Evolutionary conservation across 2,888 invertebrate species (phyloP).

Genomic region (Polydrusus cervinus): DNA sequence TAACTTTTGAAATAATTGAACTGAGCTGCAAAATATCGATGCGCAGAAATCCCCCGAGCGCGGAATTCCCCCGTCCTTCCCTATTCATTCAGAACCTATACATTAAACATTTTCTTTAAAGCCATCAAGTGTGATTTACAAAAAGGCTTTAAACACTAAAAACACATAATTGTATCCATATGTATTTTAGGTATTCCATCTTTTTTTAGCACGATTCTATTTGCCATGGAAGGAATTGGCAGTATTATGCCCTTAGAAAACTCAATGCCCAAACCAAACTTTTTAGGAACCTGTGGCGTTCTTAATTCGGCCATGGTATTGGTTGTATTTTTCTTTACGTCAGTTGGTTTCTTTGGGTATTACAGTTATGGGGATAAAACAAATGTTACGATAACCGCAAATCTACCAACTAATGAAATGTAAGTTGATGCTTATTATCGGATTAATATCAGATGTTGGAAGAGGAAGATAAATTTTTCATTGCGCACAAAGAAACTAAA

Average conservation of each 20-base stretch:
- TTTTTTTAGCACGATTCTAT: slow-evolving; percentile 96
- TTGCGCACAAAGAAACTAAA: too few relatives aligned
- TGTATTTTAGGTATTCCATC: slow-evolving; percentile 78
- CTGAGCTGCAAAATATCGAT: too few relatives aligned
- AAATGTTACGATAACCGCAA: slow-evolving; percentile 86
- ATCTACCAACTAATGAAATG: slow-evolving; percentile 81
- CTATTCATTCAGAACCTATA: too few relatives aligned
- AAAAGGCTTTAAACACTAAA: too few relatives aligned
- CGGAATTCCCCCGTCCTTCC: too few relatives aligned
- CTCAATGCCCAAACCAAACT: slow-evolving; percentile 87
- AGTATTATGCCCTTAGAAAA: slow-evolving; percentile 96
- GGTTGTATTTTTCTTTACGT: slow-evolving; percentile 85
- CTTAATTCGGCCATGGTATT: slow-evolving; percentile 90
- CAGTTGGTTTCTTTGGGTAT: slow-evolving; percentile 94
- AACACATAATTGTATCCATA: background rate
- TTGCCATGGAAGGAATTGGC: slow-evolving; percentile 96
- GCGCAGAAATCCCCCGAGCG: too few relatives aligned
- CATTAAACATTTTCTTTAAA: too few relatives aligned
- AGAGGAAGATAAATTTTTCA: too few relatives aligned
- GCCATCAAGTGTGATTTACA: too few relatives aligned
- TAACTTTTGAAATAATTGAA: too few relatives aligned
- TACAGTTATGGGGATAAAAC: slow-evolving; percentile 85
- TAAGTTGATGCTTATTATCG: slow-evolving; percentile 70
- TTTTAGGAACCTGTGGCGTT: slow-evolving; percentile 88
- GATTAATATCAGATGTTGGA: too few relatives aligned